A percentile compares a stretch with the other conserved stretches of the same genome.
These are phyloP conservation scores for Ochropleura leucogaster DNA, from an alignment of 2,888 invertebrate genomes.

Conservation along the genomic window DNA sequence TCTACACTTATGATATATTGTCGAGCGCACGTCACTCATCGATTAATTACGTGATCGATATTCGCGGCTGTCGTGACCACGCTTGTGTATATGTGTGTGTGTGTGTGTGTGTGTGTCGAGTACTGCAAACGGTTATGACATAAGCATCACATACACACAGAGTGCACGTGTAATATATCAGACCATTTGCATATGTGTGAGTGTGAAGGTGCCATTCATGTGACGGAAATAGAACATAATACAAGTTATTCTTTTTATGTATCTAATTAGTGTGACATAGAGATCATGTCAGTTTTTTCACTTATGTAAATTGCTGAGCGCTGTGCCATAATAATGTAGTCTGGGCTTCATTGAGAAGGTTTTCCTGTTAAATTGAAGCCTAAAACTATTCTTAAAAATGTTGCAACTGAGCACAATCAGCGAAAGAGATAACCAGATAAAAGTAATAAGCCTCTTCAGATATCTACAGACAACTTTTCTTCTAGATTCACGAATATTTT, in stretches of 20 bases:
- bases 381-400: background rate
- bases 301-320: conserved; percentile 20
- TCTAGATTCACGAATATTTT: too few relatives aligned
- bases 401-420: background rate
- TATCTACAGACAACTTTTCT: too few relatives aligned
- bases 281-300: conserved; percentile 33
- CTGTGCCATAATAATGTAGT: background rate
- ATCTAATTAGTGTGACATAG: conserved; percentile 21
- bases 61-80: conserved; percentile 30
- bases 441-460: too few relatives aligned
- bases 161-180: background rate
- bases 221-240: conserved; percentile 44
- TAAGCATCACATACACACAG: background rate
- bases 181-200: background rate
- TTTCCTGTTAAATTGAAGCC: background rate
- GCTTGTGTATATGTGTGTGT: background rate
- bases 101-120: conserved; percentile 14
- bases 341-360: background rate
- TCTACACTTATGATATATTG: conserved; percentile 56
- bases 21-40: conserved; percentile 32
- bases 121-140: background rate
- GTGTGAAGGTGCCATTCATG: conserved; percentile 26
- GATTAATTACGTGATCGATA: conserved; percentile 55
- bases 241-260: conserved; percentile 22
- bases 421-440: too few relatives aligned